Evolutionary conservation across 2,113 vertebrate genomes (phyloP).

Genomic region (Steatornis caripensis): DNA sequence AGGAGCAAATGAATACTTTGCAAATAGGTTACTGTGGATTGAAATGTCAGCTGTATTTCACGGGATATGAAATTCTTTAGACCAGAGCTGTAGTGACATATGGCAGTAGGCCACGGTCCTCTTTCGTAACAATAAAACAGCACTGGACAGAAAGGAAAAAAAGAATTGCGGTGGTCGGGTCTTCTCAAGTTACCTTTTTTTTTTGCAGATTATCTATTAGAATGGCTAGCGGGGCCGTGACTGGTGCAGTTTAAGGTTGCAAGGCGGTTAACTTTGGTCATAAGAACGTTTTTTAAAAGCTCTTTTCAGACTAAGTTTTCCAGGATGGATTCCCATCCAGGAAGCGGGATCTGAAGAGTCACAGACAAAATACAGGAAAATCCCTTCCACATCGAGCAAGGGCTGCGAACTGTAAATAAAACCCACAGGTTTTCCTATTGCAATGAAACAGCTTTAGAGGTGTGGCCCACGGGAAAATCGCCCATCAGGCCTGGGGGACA

Average conservation of each 20-base stretch:
- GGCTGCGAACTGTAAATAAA: background rate
- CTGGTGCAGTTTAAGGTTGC: background rate
- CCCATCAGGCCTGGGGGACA: background rate
- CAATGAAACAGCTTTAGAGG: background rate
- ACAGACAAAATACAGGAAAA: background rate
- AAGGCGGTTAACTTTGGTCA: background rate
- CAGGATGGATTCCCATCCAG: background rate
- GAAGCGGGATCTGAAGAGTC: background rate
- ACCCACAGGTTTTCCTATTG: background rate
- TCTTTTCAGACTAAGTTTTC: background rate
- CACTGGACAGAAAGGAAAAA: background rate
- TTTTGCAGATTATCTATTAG: background rate
- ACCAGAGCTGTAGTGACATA: background rate
- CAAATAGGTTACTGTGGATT: constrained; percentile 59
- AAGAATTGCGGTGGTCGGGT: background rate
- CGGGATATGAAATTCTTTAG: background rate
- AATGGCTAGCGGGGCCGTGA: too few species aligned
- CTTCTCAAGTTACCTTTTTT: background rate
- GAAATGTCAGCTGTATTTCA: constrained; percentile 71
- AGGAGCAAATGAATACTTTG: constrained; percentile 70
- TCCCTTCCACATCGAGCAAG: background rate
- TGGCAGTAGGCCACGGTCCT: background rate
- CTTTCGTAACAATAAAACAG: background rate
- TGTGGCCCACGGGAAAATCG: background rate
- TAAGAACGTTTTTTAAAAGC: background rate